Percentiles rank a stretch among this genome's conserved stretches.
Evolutionary conservation across 2,113 vertebrate species (phyloP).

Genomic region (Trogon surrucura): DNA sequence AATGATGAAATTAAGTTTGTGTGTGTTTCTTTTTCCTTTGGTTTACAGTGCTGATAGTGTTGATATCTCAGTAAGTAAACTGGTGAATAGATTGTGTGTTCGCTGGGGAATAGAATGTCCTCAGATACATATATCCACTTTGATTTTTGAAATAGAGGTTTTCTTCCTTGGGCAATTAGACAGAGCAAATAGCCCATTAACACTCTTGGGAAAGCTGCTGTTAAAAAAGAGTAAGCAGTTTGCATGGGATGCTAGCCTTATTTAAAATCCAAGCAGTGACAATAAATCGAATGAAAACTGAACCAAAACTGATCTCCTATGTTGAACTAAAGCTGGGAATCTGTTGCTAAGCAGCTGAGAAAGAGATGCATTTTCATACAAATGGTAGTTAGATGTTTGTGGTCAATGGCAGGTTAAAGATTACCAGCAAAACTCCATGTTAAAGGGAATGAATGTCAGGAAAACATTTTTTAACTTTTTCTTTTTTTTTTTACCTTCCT

Average conservation of each 20-base stretch:
- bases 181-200: not conserved
- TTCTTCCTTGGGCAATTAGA: not conserved
- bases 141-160: not conserved
- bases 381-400: not conserved
- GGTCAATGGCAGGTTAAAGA: not conserved
- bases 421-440: not conserved
- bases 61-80: not conserved
- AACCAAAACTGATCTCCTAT: not conserved
- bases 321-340: not conserved
- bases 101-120: not conserved
- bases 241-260: not conserved
- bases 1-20: not conserved
- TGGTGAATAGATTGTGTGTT: not conserved
- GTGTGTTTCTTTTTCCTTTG: not conserved
- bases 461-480: not conserved
- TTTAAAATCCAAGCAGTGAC: not conserved
- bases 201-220: not conserved
- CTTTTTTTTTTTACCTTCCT: not conserved
- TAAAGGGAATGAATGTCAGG: not conserved
- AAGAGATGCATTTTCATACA: not conserved
- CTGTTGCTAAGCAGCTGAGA: not conserved
- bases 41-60: not conserved
- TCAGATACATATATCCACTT: not conserved
- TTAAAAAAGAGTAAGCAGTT: not conserved
- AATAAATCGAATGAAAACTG: not conserved